These are phyloP conservation scores for Agriopis leucophaearia DNA, from an alignment of 2,888 invertebrate genomes.

Conservation along the genomic window DNA sequence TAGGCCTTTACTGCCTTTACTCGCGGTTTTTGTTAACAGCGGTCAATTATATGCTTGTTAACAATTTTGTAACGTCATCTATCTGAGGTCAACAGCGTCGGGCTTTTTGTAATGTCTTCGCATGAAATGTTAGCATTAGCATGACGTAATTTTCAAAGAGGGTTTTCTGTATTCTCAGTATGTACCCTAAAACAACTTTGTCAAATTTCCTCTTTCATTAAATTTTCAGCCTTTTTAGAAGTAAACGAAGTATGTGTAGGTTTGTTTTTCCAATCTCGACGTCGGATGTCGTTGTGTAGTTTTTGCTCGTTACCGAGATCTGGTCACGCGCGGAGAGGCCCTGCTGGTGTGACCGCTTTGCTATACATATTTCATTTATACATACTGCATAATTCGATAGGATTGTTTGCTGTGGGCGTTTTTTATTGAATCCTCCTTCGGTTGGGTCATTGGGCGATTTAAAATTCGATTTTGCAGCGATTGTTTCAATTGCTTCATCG, in stretches of 20 bases:
- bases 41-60: slow-evolving; percentile 34
- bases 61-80: slow-evolving; percentile 26
- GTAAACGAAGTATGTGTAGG: slow-evolving; percentile 39
- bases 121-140: slow-evolving; percentile 10
- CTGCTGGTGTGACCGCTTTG: slow-evolving; percentile 62
- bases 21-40: slow-evolving; percentile 33
- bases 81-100: slow-evolving; percentile 25
- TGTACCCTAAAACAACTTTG: not conserved
- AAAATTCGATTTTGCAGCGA: slow-evolving; percentile 14
- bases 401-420: slow-evolving; percentile 40
- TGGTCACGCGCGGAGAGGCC: slow-evolving; percentile 78
- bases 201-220: slow-evolving; percentile 21
- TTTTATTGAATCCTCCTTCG: slow-evolving; percentile 28
- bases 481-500: slow-evolving; percentile 24
- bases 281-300: slow-evolving; percentile 71
- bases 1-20: slow-evolving; percentile 36
- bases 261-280: slow-evolving; percentile 58
- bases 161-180: not conserved
- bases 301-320: slow-evolving; percentile 81
- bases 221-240: slow-evolving; percentile 25
- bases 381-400: slow-evolving; percentile 38
- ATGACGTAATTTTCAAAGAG: slow-evolving; percentile 17
- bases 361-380: slow-evolving; percentile 34
- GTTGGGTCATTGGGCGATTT: slow-evolving; percentile 24
- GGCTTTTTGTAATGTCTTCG: slow-evolving; percentile 21